Conservation (phyloP, 2,797 vertebrate species). For the Molossus alvarezi region DNA sequence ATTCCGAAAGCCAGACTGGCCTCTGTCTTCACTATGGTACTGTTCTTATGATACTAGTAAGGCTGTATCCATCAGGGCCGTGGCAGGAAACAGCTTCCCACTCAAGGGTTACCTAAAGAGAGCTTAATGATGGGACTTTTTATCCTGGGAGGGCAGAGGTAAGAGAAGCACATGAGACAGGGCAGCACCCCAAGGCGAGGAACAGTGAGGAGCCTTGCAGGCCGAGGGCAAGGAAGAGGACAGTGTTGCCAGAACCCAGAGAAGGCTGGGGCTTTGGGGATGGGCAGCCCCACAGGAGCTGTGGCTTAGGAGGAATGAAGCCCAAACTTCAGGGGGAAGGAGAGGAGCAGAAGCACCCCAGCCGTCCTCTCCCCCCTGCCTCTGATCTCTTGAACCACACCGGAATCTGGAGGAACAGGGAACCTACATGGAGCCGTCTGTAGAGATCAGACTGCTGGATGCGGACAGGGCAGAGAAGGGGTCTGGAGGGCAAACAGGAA, state of each 20-base stretch:
- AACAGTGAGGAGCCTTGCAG: neutral
- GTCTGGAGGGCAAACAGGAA: neutral
- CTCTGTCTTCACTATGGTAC: neutral
- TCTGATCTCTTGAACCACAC: neutral
- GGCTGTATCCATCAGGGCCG: neutral
- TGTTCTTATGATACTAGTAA: neutral
- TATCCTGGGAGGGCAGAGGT: neutral
- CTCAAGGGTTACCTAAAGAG: neutral
- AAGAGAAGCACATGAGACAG: neutral
- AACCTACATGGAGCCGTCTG: neutral
- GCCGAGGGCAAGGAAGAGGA: no score
- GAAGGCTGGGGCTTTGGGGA: neutral
- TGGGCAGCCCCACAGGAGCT: neutral
- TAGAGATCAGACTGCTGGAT: neutral
- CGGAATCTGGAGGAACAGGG: neutral
- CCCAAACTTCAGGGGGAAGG: neutral
- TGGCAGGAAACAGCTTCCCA: neutral
- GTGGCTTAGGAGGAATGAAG: neutral
- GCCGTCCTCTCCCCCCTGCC: neutral
- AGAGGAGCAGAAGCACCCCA: neutral
- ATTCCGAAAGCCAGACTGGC: neutral
- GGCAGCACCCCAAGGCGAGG: neutral
- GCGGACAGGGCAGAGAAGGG: neutral
- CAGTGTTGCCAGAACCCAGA: neutral
- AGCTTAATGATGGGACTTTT: neutral